A percentile compares a stretch with the other conserved stretches of the same genome.
These are phyloP conservation scores for Pluvianellus socialis DNA, from an alignment of 2,113 vertebrate genomes.

Conservation along the genomic window DNA sequence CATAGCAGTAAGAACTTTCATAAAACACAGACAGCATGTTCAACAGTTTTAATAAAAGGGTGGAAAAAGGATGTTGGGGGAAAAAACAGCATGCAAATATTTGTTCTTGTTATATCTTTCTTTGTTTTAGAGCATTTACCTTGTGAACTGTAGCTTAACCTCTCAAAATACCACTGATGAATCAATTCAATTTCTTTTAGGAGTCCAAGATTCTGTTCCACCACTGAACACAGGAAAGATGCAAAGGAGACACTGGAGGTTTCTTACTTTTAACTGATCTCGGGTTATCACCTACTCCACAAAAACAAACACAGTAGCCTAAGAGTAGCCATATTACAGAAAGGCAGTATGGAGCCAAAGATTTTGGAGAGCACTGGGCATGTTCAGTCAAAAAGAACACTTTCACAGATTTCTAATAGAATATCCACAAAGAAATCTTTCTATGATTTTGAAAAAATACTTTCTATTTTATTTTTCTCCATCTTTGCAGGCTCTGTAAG, in stretches of 20 bases:
- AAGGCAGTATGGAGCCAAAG: fast-evolving
- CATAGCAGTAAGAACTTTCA: background rate
- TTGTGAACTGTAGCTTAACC: background rate
- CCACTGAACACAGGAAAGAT: background rate
- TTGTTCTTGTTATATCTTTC: background rate
- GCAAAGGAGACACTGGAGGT: background rate
- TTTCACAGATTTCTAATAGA: background rate
- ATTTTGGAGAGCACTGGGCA: background rate
- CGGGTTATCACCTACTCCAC: background rate
- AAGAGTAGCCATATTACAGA: background rate
- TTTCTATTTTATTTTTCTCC: background rate
- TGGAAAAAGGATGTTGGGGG: background rate
- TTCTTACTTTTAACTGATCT: background rate
- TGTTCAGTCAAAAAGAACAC: background rate
- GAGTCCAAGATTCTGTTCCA: background rate
- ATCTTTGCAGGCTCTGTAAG: background rate
- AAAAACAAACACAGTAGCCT: background rate
- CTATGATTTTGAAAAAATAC: background rate
- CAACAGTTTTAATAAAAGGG: background rate
- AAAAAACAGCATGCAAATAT: background rate
- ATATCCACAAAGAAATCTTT: background rate
- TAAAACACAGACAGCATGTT: background rate
- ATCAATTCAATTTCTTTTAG: background rate
- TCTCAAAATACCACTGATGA: background rate
- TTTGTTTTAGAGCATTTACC: background rate